Evolutionary conservation across 2,888 invertebrate species (phyloP).

Genomic region (Bembecia ichneumoniformis): DNA sequence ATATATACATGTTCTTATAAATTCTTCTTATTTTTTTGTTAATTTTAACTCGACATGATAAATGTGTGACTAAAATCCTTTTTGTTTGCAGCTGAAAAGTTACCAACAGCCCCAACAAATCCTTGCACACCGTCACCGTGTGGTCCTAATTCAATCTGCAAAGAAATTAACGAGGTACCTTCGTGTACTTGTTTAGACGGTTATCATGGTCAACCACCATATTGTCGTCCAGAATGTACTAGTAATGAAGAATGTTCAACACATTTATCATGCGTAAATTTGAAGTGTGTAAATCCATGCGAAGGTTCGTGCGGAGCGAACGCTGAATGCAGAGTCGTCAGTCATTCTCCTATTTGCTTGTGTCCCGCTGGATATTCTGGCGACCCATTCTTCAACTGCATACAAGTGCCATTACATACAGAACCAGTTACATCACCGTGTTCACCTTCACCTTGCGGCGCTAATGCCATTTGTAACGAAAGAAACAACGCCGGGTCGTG

Average conservation of each 20-base stretch:
- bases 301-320: slow-evolving; percentile 79
- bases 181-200: slow-evolving; percentile 82
- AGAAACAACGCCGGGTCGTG: slow-evolving; percentile 76
- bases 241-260: slow-evolving; percentile 81
- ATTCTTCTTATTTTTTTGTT: neutral
- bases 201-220: slow-evolving; percentile 80
- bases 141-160: slow-evolving; percentile 83
- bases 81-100: slow-evolving; percentile 56
- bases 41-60: too few relatives aligned
- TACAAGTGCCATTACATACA: slow-evolving; percentile 36
- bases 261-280: slow-evolving; percentile 80
- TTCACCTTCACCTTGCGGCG: slow-evolving; percentile 75
- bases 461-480: slow-evolving; percentile 76
- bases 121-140: slow-evolving; percentile 85
- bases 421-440: slow-evolving; percentile 67
- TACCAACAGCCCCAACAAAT: slow-evolving; percentile 59
- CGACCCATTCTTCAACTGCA: slow-evolving; percentile 81
- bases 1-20: slow-evolving; percentile 3
- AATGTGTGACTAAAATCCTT: neutral
- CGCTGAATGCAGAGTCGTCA: slow-evolving; percentile 82
- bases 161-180: slow-evolving; percentile 77
- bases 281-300: slow-evolving; percentile 84
- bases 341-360: slow-evolving; percentile 82
- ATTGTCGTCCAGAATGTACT: slow-evolving; percentile 84
- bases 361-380: slow-evolving; percentile 80